Evolutionary conservation across 2,888 invertebrate genomes (phyloP).

Genomic region (Spisula subtruncata): DNA sequence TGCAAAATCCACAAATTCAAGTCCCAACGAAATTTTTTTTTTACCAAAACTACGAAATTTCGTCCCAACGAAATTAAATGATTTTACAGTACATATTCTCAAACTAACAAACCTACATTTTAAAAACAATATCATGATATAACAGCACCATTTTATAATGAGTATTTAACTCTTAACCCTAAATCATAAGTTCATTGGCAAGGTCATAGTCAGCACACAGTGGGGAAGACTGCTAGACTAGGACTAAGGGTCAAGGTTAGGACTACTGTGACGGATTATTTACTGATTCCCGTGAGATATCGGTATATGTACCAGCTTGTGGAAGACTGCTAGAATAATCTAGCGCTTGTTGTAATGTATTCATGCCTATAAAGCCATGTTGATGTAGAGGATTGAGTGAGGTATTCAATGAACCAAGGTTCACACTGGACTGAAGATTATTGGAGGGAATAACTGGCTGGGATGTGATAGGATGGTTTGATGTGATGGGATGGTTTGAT

Average conservation of each 20-base stretch:
- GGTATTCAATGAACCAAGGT: not conserved
- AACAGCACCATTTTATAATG: too few relatives aligned
- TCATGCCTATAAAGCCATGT: slow-evolving; percentile 57
- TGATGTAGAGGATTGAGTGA: not conserved
- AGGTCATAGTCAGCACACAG: too few relatives aligned
- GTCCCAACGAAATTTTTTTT: too few relatives aligned
- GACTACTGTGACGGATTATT: slow-evolving; percentile 18
- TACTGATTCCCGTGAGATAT: slow-evolving; percentile 41
- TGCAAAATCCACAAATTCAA: too few relatives aligned
- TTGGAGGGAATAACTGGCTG: not conserved
- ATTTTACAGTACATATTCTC: too few relatives aligned
- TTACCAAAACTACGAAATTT: too few relatives aligned
- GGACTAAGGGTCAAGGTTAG: not conserved
- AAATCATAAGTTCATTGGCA: too few relatives aligned
- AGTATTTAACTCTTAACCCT: too few relatives aligned
- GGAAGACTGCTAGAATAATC: slow-evolving; percentile 50
- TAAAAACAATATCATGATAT: too few relatives aligned
- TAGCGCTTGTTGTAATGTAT: slow-evolving; percentile 43
- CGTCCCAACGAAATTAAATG: too few relatives aligned
- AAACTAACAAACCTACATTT: not conserved
- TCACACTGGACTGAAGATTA: not conserved
- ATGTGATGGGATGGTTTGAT: not conserved
- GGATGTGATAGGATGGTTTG: not conserved
- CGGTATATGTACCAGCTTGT: slow-evolving; percentile 42
- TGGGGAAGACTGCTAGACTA: too few relatives aligned